These are phyloP conservation scores for Bursaphelenchus okinawaensis DNA, from an alignment of 2,888 invertebrate genomes.

Conservation along the genomic window DNA sequence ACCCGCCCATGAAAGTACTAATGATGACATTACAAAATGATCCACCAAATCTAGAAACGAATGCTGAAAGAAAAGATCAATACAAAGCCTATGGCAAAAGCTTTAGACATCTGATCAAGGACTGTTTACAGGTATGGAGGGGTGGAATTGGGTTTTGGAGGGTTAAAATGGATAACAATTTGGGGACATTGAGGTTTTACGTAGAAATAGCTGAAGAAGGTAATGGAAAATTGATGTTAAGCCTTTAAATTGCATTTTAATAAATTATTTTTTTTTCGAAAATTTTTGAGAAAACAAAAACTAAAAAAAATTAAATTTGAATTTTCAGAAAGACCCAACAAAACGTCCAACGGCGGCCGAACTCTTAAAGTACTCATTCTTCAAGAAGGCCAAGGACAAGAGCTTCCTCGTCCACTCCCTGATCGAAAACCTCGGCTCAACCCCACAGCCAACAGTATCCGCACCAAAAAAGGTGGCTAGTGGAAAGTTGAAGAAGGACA, in stretches of 20 bases:
- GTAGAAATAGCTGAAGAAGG: too few species aligned
- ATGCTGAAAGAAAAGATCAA: slow-evolving; percentile 91
- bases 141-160: too few species aligned
- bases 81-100: slow-evolving; percentile 84
- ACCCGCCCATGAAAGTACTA: slow-evolving; percentile 95
- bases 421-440: slow-evolving; percentile 54
- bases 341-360: slow-evolving; percentile 82
- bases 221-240: background rate
- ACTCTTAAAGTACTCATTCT: slow-evolving; percentile 90
- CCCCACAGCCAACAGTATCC: slow-evolving; percentile 28
- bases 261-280: slow-evolving; percentile 4
- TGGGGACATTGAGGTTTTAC: too few species aligned
- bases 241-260: background rate
- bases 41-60: slow-evolving; percentile 89
- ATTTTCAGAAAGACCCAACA: slow-evolving; percentile 52
- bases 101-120: slow-evolving; percentile 89
- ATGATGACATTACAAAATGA: slow-evolving; percentile 97
- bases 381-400: slow-evolving; percentile 80
- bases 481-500: slow-evolving; percentile 54
- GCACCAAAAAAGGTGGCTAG: slow-evolving; percentile 46
- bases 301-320: background rate
- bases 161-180: too few species aligned
- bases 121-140: slow-evolving; percentile 87
- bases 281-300: slow-evolving; percentile 19
- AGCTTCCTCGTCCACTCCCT: slow-evolving; percentile 55